A percentile compares a stretch with the other conserved stretches of the same genome.
Evolutionary conservation across 2,888 invertebrate species (phyloP).

Genomic region (Dasysyrphus albostriatus): DNA sequence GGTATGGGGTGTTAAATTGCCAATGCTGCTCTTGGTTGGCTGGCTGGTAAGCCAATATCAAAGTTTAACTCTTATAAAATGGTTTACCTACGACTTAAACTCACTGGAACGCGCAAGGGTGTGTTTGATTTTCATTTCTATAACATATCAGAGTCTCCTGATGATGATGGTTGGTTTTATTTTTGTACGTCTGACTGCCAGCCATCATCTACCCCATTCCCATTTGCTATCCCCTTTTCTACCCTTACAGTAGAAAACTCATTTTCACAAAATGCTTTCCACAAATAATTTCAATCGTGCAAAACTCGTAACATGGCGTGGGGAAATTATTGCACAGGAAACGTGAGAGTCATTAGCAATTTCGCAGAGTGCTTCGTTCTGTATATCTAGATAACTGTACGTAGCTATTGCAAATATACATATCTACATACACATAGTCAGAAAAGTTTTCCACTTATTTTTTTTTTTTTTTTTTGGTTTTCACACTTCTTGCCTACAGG

Average conservation of each 20-base stretch:
- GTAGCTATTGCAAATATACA: background rate
- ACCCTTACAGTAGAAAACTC: slow-evolving; percentile 39
- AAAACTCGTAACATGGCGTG: slow-evolving; percentile 48
- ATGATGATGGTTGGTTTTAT: slow-evolving; percentile 26
- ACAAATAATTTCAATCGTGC: slow-evolving; percentile 70
- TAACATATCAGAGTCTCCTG: slow-evolving; percentile 15
- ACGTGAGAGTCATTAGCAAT: slow-evolving; percentile 74
- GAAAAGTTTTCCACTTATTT: slow-evolving; percentile 38
- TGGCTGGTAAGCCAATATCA: slow-evolving; percentile 42
- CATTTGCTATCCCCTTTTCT: background rate
- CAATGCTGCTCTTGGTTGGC: slow-evolving; percentile 12
- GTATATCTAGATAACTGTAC: background rate
- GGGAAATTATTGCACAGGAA: slow-evolving; percentile 67
- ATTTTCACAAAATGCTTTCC: slow-evolving; percentile 66
- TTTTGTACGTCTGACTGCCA: background rate
- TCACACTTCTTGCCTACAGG: slow-evolving; percentile 41
- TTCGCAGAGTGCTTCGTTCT: slow-evolving; percentile 37
- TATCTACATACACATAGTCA: background rate
- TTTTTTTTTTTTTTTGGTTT: slow-evolving; percentile 37
- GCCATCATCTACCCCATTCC: slow-evolving; percentile 3
- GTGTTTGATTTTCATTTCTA: slow-evolving; percentile 49
- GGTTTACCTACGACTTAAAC: slow-evolving; percentile 27
- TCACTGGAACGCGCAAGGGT: slow-evolving; percentile 17
- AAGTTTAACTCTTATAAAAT: slow-evolving; percentile 51
- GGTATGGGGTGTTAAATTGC: slow-evolving; percentile 44